phyloP scores from a whole-genome alignment of 2,113 vertebrate genomes.

The Pelvicachromis taeniatus region DNA sequence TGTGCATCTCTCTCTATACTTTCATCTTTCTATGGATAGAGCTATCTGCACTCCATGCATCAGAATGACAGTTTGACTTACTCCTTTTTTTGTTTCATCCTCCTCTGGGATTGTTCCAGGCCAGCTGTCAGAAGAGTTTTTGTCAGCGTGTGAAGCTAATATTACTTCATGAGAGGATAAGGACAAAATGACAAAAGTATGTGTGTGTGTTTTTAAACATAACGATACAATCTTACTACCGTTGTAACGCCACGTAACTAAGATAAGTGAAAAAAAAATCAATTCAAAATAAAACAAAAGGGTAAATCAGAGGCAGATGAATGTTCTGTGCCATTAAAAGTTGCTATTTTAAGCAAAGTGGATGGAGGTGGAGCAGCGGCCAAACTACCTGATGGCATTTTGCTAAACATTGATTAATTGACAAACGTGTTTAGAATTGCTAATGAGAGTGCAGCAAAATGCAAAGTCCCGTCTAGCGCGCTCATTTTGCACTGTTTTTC shows the following conservation, averaged over 20 bases:
- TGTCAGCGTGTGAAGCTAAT: conserved; percentile 19
- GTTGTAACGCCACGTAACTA: not conserved
- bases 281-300: not conserved
- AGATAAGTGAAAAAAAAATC: not conserved
- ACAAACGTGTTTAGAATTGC: conserved; percentile 51
- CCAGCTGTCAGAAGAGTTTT: conserved; percentile 48
- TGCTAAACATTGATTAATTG: conserved; percentile 60
- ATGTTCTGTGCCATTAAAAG: conserved; percentile 1
- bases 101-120: conserved; percentile 28
- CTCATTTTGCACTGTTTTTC: conserved; percentile 40
- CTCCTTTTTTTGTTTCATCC: conserved; percentile 30
- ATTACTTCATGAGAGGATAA: not conserved
- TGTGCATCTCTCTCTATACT: not conserved
- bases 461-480: not conserved
- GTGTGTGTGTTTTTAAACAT: not conserved
- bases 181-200: not conserved
- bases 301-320: not conserved
- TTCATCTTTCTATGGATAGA: conserved; percentile 8
- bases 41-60: conserved; percentile 34
- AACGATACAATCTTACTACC: not conserved
- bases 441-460: conserved; percentile 51
- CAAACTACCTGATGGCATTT: conserved; percentile 44
- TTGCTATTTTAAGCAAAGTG: conserved; percentile 15
- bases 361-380: not conserved
- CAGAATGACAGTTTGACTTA: conserved; percentile 47